Base-by-base conservation (phyloP, 1,140 invertebrate species). In the Octopus bimaculoides region DNA sequence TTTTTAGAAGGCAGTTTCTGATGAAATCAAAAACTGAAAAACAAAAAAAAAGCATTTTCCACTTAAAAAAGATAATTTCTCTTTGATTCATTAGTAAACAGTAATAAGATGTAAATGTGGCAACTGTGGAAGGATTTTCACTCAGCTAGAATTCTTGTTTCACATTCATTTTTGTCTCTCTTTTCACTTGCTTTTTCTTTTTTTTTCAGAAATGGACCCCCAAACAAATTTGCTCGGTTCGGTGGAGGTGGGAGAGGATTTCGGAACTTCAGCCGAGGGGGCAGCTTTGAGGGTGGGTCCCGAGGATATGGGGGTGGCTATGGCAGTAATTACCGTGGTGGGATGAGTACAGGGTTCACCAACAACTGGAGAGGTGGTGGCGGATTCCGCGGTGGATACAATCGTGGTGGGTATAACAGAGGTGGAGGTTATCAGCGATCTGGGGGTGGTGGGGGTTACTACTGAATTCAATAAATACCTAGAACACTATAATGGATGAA, bases 141-240 rank as follows among this genome's bases (percentile, higher is more conserved):
- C 26, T 41, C 26, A 41, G 26, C 26, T 41, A 77, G 26, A 17
- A 52, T 56, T 74, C 20, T 71, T n/a, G 10, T 54, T 77, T 55
- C 69, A 5, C 5, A 54, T 12, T 77, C 14, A 12, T 54, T 77
- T 14, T 77, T 56, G 55, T 77, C 17, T 61, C 17, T 61, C 56
- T 71, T 56, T 56, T 79, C 17, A 8, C 71, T 77, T 52, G 20
- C 71, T 54, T 54, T 17, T 55, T 74, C 79, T 80, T 66, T 69
- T 76, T 75, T 79, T 74, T 71, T 52, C 61, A 54, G 78, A 55
- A 56, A 73, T n/a, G 77, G 77, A 17, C 78, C 79, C 54, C 81
- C 81, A 55, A 26, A 73, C 54, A 84, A 84, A 77, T 81, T 83
- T 77, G 61, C 78, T 7, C 56, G 83, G 17, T 79, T 78, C 26